Base-by-base conservation (phyloP, 2,888 invertebrate species). In the Ectemnius cavifrons region DNA sequence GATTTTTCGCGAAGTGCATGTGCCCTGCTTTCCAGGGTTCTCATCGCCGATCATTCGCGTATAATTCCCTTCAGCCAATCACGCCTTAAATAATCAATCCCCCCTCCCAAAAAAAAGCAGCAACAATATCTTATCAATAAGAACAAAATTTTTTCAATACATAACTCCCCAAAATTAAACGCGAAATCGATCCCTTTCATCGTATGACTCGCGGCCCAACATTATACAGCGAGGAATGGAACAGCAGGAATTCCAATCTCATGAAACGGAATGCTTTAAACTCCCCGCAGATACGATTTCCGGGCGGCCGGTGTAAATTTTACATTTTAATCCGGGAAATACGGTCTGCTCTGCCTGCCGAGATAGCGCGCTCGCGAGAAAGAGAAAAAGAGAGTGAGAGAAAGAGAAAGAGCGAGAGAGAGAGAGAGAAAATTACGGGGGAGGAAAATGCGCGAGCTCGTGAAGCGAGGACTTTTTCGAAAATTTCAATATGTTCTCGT, bases 1-100 rank as follows among this genome's bases (percentile, higher is more conserved):
- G 77, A 78, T 78, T 70, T 78, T 72, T 72, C 72, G 56, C 66
- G 45, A 70, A 70, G 70, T 70, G 67, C 69, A 65, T 70, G 67
- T 23, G 23, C 23, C 23, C 23, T 23, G 23, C 23, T 23, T 23
- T 23, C 23, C 23, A 23, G 3, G 2, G 23, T 23, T 23, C 23
- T 23, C 23, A 3, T 20, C 20, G 20, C 20, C 20, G 2, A 20
- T 20, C 1, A 20, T 20, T 20, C 20, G 20, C 20, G 20, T 1
- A 20, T 20, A 20, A 20, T 20, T 20, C 20, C 2, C 20, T 20
- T 20, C 20, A 20, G 2, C 20, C 1, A 1, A 20, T 72, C 77
- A 76, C 64, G 59, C 47, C 73, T 23, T 2, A 23, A 23, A 20
- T 20, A 23, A 23, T 23, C 2, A 23, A 23, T 23, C 20, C 20